Evolutionary conservation across 2,797 vertebrate species (phyloP), one percentile per base, ranked within the genome.

Genomic region (Lithobates pipiens): DNA sequence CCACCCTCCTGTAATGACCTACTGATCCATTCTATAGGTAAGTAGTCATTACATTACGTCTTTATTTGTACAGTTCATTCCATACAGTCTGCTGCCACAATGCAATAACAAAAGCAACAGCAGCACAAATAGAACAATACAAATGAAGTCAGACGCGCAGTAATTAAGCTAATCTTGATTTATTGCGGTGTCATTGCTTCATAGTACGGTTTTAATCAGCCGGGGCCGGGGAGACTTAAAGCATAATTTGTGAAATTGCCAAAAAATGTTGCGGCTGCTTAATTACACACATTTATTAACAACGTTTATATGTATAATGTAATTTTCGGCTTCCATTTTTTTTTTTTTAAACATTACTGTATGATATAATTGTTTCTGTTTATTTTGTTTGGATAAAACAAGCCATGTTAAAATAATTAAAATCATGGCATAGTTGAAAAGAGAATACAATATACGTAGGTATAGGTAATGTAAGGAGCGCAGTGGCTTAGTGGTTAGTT

Each of bases 121-220:
- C 46, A 21, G 44, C 68, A 74, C 75, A 71, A 78, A 76, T 63
- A 82, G 34, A 77, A 65, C 25, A 63, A 70, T 72, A 82, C 71
- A 82, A 86, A 86, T 86, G 80, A 71, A 86, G 82, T 68, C 78
- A 86, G 85, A 78, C 85, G 72, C 65, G 15, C 75, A 77, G 57
- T 67, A 82, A 86, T 86, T 77, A 86, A 67, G 63, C 80, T 77
- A 86, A 86, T 39, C 76, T 76, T 86, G 85, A 86, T 86, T 86
- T 83, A 86, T 86, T 73, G 71, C 70, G 18, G 80, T 82, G 85
- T 82, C 85, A 82, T 34, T 72, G 27, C 63, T 77, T 78, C 69
- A 50, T 77, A 86, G 68, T 77, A 39, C 39, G 54, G 75, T 77
- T 82, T 82, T 86, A 86, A 86, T 86, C 80, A 86, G 80, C 10